Conservation (phyloP, 2,888 invertebrate species). For the Limnephilus auricula region DNA sequence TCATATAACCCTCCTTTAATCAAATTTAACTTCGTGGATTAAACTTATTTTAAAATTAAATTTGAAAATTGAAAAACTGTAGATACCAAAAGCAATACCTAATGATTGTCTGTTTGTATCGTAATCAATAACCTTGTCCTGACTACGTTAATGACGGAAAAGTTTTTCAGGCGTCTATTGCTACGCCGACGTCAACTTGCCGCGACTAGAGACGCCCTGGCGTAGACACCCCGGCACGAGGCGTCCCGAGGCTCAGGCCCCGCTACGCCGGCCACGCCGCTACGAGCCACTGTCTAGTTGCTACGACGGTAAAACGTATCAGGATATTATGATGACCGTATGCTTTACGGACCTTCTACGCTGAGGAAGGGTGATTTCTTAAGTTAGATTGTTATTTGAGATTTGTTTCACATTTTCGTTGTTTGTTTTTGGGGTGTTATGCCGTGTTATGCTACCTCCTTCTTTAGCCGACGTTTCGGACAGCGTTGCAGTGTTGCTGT, state of each 20-base stretch:
- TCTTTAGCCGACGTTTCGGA: too few species aligned
- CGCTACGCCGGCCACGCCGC: not conserved
- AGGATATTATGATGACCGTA: not conserved
- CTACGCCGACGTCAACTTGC: not conserved
- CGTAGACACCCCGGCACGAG: constrained; percentile 18
- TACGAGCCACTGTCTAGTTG: not conserved
- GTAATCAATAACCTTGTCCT: not conserved
- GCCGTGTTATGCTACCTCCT: too few species aligned
- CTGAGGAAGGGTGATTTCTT: not conserved
- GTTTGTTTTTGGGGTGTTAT: too few species aligned
- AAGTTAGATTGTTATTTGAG: not conserved
- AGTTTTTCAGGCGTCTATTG: not conserved
- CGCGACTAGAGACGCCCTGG: not conserved
- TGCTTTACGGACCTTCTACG: constrained; percentile 10
- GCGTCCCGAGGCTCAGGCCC: not conserved
- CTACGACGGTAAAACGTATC: not conserved
- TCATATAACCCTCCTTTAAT: too few species aligned
- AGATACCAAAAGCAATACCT: not conserved
- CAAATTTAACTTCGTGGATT: too few species aligned
- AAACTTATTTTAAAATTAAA: not conserved
- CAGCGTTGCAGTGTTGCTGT: too few species aligned
- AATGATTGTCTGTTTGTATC: not conserved
- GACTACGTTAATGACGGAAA: not conserved
- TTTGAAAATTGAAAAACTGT: not conserved
- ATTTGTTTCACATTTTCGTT: not conserved